Evolutionary conservation across 2,797 vertebrate genomes (phyloP), one percentile per base, ranked within the genome.

Genomic region (Propithecus deckenii): DNA sequence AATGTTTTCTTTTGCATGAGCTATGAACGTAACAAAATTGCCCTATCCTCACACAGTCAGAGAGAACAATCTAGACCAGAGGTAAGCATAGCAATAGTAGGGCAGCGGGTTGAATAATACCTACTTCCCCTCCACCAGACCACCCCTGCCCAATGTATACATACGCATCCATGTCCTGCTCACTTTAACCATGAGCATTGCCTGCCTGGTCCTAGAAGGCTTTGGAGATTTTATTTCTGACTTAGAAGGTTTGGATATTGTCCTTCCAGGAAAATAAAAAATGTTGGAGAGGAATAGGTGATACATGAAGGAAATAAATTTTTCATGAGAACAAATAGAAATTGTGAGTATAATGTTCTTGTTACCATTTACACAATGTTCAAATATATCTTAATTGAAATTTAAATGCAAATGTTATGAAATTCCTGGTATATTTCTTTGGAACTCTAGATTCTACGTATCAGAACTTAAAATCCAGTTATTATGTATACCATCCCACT

Each of bases 311-410:
- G 7, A 63, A 89, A 59, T 52, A 69, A 69, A 50, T 0, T 78
- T 87, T 81, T 91, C 23, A 52, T 72, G 18, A 76, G n/a, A 94
- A 72, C 3, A 86, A 75, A 91, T 4, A 63, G n/a, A 18, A 91
- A 65, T 91, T 48, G 0, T 81, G 11, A 90, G 7, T 91, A 6
- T 14, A 79, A 57, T 48, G 2, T 71, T 87, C 15, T 18, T 92
- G 2, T 22, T 93, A 71, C 22, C 41, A 61, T 63, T 96, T 74
- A 76, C 10, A 83, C 2, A 38, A 38, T 94, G 14, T 80, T 88
- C n/a, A 85, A 41, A n/a, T 63, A 43, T n/a, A 46, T 61, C 25
- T 86, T n/a, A 85, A 32, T 57, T 88, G n/a, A 94, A 91, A 91
- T 93, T 76, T 69, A 96, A 78, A 78, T 90, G 86, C 35, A 59